Evolutionary conservation across 2,113 vertebrate genomes (phyloP), one percentile per base, ranked within the genome.

Genomic region (Scomber japonicus): DNA sequence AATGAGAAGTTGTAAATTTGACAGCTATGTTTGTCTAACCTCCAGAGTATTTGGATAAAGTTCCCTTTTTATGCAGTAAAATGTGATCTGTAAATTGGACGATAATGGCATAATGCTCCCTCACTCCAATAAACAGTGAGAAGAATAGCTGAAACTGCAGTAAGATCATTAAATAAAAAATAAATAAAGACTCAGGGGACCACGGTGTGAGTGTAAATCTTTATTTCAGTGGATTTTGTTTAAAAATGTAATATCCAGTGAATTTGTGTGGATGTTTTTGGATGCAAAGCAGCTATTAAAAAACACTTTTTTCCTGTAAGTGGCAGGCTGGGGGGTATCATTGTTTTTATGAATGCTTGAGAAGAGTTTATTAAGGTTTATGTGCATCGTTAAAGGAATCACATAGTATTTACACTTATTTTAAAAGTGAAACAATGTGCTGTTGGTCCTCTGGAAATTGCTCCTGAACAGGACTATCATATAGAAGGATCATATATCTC

Each of bases 291-390:
- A 62, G 35, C 49, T 46, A n/a, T 27, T 14, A 27, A 49, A 49
- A 5, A 27, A 49, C 61, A 70, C 8, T 31, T 4, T 6, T 12
- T 12, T 45, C 56, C 83, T 77, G 62, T 50, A 81, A 78, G 62
- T 19, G 56, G 63, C 71, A 71, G 69, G 11, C 24, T 44, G 62
- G 59, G 54, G 55, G 30, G 67, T 27, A 54, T 35, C 65, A 31
- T 60, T 55, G 57, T 63, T 82, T 80, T 86, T 54, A 85, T 87
- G 68, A 19, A 67, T 49, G 21, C 24, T n/a, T 45, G 35, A 50
- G 45, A 57, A 57, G 16, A 57, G 17, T 65, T 72, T 24, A 55
- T 61, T 60, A 67, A 71, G 64, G 62, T 79, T 82, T 77, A 80
- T 76, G 73, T 31, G 35, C 19, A 61, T 81, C 35, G 55, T 87